Evolutionary conservation across 2,113 vertebrate genomes (phyloP).

Genomic region (Tachuris rubrigastra): DNA sequence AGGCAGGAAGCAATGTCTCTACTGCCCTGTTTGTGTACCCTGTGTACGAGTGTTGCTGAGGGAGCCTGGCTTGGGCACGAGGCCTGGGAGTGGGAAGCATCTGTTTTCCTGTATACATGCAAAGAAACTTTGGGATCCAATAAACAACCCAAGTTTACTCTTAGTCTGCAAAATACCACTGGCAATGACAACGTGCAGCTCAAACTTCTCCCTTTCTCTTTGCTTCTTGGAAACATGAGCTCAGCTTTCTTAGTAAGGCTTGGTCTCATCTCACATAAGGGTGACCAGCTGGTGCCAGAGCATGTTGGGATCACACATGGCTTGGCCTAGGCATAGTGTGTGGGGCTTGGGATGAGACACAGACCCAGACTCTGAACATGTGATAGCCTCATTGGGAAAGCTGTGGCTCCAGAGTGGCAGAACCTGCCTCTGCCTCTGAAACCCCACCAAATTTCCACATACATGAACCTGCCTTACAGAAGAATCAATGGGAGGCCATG

Average conservation of each 20-base stretch:
- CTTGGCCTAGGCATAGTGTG: neutral
- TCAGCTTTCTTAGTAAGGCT: neutral
- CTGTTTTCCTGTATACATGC: slow-evolving; percentile 58
- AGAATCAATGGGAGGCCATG: neutral
- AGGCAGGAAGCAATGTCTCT: slow-evolving; percentile 4
- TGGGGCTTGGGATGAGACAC: neutral
- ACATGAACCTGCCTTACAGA: neutral
- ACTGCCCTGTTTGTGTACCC: neutral
- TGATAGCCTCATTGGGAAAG: neutral
- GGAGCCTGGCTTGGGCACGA: neutral
- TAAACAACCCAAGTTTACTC: slow-evolving; percentile 27
- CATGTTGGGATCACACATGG: neutral
- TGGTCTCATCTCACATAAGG: accelerated
- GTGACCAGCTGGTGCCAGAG: neutral
- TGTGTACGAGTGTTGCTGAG: neutral
- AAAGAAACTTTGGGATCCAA: slow-evolving; percentile 6
- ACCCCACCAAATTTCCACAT: neutral
- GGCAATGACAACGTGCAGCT: neutral
- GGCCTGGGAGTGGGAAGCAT: neutral
- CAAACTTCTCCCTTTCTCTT: neutral
- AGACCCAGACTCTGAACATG: neutral
- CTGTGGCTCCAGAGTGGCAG: neutral
- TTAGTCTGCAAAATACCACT: neutral
- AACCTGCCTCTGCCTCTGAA: neutral
- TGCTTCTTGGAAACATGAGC: neutral